Conservation (phyloP, 2,888 invertebrate species). For the Hesperia comma region DNA sequence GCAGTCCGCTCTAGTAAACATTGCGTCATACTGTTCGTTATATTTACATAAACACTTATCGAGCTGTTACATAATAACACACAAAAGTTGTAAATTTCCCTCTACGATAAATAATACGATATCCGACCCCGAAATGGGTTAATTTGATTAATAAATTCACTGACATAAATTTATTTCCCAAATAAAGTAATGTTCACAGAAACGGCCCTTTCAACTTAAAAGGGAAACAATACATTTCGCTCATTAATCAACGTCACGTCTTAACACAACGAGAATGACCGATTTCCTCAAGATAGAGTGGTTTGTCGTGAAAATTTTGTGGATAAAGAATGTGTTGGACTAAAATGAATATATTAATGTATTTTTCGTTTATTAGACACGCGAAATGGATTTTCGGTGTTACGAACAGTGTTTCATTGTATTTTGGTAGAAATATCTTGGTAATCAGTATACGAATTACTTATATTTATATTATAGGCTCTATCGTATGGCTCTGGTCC, state of each 20-base stretch:
- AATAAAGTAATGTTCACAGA: conserved; percentile 47
- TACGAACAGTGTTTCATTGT: background rate
- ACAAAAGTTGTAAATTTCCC: background rate
- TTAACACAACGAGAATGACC: conserved; percentile 60
- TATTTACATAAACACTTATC: too few species aligned
- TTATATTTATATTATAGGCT: too few species aligned
- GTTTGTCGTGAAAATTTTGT: conserved; percentile 30
- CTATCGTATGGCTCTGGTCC: too few species aligned
- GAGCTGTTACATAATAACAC: too few species aligned
- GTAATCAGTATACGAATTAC: background rate
- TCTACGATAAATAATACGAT: conserved; percentile 39
- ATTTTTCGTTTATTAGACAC: conserved; percentile 6
- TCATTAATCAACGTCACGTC: conserved; percentile 68
- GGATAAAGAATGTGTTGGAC: conserved; percentile 30
- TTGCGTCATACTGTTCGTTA: too few species aligned
- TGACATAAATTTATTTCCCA: conserved; percentile 44
- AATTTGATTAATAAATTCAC: conserved; percentile 47
- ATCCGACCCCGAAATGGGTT: conserved; percentile 50
- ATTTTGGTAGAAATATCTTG: background rate
- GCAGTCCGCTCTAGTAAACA: too few species aligned
- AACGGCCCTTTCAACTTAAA: conserved; percentile 49
- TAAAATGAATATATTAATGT: conserved; percentile 25
- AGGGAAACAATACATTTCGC: conserved; percentile 62
- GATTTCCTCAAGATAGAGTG: conserved; percentile 53
- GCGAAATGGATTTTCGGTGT: background rate